Percentiles rank a stretch among this genome's conserved stretches.
phyloP scores from a whole-genome alignment of 2,113 vertebrate species.

The Macquaria australasica region DNA sequence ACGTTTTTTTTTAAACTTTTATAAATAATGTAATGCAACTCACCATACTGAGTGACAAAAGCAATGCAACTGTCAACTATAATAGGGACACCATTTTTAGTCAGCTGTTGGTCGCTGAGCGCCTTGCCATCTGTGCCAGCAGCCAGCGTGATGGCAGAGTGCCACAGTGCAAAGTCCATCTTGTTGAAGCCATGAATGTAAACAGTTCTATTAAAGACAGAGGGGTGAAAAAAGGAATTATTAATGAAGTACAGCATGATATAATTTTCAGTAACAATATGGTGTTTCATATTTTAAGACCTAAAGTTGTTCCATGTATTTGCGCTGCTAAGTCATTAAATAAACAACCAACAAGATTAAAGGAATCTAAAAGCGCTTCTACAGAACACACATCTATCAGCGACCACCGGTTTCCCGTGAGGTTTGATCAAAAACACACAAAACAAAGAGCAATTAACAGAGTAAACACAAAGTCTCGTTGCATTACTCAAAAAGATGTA shows the following conservation, averaged over 20 bases:
- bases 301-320: slow-evolving; percentile 30
- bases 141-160: slow-evolving; percentile 92
- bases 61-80: slow-evolving; percentile 96
- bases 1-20: neutral
- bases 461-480: slow-evolving; percentile 49
- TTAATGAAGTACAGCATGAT: neutral
- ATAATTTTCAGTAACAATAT: neutral
- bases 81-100: slow-evolving; percentile 95
- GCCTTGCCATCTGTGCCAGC: slow-evolving; percentile 93
- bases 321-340: slow-evolving; percentile 42
- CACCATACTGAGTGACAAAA: slow-evolving; percentile 98
- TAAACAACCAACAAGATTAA: slow-evolving; percentile 62
- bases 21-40: slow-evolving; percentile 64
- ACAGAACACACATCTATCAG: slow-evolving; percentile 46
- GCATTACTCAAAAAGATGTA: slow-evolving; percentile 12
- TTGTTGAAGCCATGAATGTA: slow-evolving; percentile 93
- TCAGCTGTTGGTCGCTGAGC: slow-evolving; percentile 95
- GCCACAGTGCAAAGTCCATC: slow-evolving; percentile 94
- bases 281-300: slow-evolving; percentile 5
- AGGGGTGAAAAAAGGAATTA: neutral
- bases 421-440: slow-evolving; percentile 62
- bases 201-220: slow-evolving; percentile 86
- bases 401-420: slow-evolving; percentile 40
- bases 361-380: slow-evolving; percentile 47
- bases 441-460: slow-evolving; percentile 65